A percentile compares a stretch with the other conserved stretches of the same genome.
Evolutionary conservation across 1,140 invertebrate genomes (phyloP).

Genomic region (Capitella teleta): DNA sequence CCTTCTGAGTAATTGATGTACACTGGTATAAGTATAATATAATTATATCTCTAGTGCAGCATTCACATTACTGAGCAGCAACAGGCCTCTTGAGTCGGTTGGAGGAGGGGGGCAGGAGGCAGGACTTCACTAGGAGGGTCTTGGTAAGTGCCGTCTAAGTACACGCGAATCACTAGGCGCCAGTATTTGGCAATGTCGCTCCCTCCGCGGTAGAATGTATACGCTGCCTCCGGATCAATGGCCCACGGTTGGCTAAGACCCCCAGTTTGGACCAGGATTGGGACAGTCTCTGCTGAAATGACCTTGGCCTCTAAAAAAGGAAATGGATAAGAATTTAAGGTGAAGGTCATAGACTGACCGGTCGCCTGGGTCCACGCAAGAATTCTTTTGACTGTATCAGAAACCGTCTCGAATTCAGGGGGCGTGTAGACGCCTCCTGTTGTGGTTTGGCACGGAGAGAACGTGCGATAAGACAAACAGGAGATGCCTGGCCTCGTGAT

Average conservation of each 20-base stretch:
- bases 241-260: background rate
- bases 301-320: conserved; percentile 5
- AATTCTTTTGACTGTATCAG: conserved; percentile 9
- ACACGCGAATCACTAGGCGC: background rate
- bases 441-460: background rate
- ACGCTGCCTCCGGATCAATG: background rate
- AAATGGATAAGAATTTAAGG: background rate
- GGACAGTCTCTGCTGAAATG: conserved; percentile 11
- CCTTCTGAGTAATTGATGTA: too few species aligned
- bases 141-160: background rate
- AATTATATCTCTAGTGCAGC: too few species aligned
- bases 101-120: conserved; percentile 6
- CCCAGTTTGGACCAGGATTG: background rate
- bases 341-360: background rate
- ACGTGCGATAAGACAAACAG: background rate
- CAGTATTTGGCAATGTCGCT: too few species aligned
- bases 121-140: conserved; percentile 1
- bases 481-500: background rate
- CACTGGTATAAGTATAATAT: too few species aligned
- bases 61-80: too few species aligned
- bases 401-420: conserved; percentile 7
- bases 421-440: conserved; percentile 1
- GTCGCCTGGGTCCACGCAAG: conserved; percentile 7
- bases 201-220: too few species aligned
- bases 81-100: too few species aligned